Evolutionary conservation across 30 jellyfish, hydroid and myxozoan genomes (phyloP), one percentile per base, ranked within the genome.

Genomic region (Mastigias papua): DNA sequence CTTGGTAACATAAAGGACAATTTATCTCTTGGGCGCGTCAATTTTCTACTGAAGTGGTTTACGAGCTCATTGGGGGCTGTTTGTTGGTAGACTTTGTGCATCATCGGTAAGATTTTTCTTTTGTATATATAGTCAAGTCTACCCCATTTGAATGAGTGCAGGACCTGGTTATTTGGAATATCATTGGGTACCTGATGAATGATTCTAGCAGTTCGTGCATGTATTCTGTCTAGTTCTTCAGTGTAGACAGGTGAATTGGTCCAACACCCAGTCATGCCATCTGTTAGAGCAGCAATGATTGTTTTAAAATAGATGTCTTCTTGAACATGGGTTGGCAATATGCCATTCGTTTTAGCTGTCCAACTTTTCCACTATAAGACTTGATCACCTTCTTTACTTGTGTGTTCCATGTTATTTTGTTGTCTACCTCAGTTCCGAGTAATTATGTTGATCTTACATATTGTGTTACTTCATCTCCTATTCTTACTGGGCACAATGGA

Each of bases 1-100:
- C 77, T 9, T 75, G 86, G 86, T 75, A 75, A 23, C 65, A 30
- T 30, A 35, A 32, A 70, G 1, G 82, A 32, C 75, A 76, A 9
- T 34, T 28, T 76, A 17, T 42, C 75, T 50, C 75, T 76, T 42
- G 73, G 1, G 76, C 50, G 34, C 8, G 87, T 71, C 83, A 29
- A 32, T 71, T 71, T 71, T 71, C 83, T 71, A 71, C 83, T 71
- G 72, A 71, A 32, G 31, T 71, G 72, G 64, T 71, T 71, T 30
- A 71, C 83, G 4, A 71, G 83, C 83, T 65, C 83, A 4, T 71
- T 32, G 25, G 83, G 83, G 83, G 83, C 83, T 71, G 83, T 25
- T 69, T 69, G 81, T n/a, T 69, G 81, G 81, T 19, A 69, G 81
- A 69, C 22, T 69, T 69, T 69, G 81, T 46, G 60, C 60, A 46